Base-by-base conservation (phyloP, 2,888 invertebrate genomes). In the Maniola hyperantus region DNA sequence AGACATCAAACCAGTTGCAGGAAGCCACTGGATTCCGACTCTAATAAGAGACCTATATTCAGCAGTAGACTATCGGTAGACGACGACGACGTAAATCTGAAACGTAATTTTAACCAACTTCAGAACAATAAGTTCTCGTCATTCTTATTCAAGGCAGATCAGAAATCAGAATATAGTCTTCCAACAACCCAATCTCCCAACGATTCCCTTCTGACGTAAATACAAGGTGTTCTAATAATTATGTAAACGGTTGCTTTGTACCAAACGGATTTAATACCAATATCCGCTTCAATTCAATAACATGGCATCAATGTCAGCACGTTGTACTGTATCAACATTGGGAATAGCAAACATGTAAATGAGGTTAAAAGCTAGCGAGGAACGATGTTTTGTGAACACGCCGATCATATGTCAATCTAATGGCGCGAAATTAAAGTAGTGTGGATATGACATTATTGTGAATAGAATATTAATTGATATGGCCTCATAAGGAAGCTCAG, bases 291-390 rank as follows among this genome's bases (percentile, higher is more conserved):
- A 72, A 76, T 81, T 79, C 79, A 75, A 71, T 75, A 79, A 77
- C 77, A 79, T 72, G 76, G 77, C 76, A 81, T 84, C 79, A 83
- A 83, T 81, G 80, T 77, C 79, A 77, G 76, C 77, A 75, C 74
- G 81, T 77, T 78, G 79, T 80, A 83, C 81, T 85, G 87, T 86
- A 81, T 81, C 87, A 82, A 66, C 20, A 42, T 42, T 20, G 39
- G 20, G 6, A 20, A 54, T n/a, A n/a, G 34, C 66, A 54, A 58
- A 76, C 75, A 78, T 78, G 75, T 73, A 76, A 87, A 85, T 76
- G 82, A 84, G 89, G 89, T 88, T 90, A 90, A 90, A 89, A 89
- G 89, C 87, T 76, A 73, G 77, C 76, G 81, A 77, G 79, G 75
- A 83, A 68, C 80, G 79, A 84, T 86, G 84, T 87, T 88, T 85